Conservation (phyloP, 2,888 invertebrate species). For the Drosophila dives region DNA sequence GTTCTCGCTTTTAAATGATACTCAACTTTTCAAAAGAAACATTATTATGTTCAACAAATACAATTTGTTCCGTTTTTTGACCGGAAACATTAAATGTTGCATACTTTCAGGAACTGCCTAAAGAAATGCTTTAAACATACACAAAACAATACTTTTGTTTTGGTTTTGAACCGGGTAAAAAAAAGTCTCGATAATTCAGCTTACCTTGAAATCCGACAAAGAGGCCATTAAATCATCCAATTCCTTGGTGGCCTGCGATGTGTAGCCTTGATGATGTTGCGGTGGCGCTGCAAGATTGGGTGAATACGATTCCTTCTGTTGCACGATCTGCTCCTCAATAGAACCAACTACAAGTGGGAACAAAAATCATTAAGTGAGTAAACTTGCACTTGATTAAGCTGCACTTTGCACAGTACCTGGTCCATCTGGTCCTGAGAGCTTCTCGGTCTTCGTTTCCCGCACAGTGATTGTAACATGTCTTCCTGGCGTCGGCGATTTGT, state of each 20-base stretch:
- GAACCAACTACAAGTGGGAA: constrained; percentile 72
- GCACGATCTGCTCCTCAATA: constrained; percentile 82
- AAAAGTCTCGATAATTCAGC: constrained; percentile 39
- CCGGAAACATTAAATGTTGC: constrained; percentile 7
- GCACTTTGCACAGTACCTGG: constrained; percentile 72
- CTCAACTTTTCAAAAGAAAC: not conserved
- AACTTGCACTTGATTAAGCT: not conserved
- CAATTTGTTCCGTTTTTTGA: not conserved
- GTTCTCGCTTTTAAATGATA: not conserved
- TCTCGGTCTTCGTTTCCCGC: constrained; percentile 87
- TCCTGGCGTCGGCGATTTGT: constrained; percentile 83
- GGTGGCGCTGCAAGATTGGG: constrained; percentile 63
- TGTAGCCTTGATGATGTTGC: constrained; percentile 74
- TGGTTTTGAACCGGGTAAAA: not conserved
- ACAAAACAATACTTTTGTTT: not conserved
- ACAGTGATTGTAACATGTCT: constrained; percentile 87
- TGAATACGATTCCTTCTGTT: constrained; percentile 81
- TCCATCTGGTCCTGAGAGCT: constrained; percentile 84
- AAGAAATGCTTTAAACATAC: not conserved
- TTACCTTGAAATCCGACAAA: constrained; percentile 97
- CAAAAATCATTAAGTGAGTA: not conserved
- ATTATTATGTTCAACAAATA: not conserved
- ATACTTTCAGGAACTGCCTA: constrained; percentile 37
- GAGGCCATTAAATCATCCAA: constrained; percentile 98
- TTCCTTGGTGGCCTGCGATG: constrained; percentile 96